phyloP scores from a whole-genome alignment of 2,888 invertebrate species.

The Dicranocentrus wangi region DNA sequence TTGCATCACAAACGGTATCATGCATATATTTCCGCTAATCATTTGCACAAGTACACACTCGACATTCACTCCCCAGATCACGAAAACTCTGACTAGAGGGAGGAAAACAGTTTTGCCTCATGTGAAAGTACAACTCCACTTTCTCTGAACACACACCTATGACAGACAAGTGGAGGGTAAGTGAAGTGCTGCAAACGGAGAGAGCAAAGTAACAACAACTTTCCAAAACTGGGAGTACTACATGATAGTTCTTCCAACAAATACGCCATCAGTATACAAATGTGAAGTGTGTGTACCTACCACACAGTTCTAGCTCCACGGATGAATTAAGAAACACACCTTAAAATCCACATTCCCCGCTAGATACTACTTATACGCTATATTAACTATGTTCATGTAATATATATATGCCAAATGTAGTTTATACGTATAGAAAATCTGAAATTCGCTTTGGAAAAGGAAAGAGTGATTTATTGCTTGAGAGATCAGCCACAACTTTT shows the following conservation, averaged over 20 bases:
- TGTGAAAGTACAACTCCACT: not conserved
- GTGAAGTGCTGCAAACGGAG: not conserved
- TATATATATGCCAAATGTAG: not conserved
- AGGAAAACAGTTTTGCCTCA: not conserved
- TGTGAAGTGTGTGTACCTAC: not conserved
- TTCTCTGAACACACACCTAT: slow-evolving; percentile 3
- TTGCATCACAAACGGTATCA: slow-evolving; percentile 11
- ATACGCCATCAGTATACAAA: not conserved
- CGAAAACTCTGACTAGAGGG: not conserved
- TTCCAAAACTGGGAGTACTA: not conserved
- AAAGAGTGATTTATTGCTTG: slow-evolving; percentile 59
- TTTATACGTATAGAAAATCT: slow-evolving; percentile 19
- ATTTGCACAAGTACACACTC: not conserved
- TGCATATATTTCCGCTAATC: not conserved
- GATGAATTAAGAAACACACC: slow-evolving; percentile 19
- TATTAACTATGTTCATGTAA: not conserved
- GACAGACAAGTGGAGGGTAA: slow-evolving; percentile 1
- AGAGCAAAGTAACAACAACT: slow-evolving; percentile 13
- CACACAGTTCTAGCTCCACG: not conserved
- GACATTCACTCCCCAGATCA: not conserved
- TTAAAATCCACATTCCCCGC: not conserved
- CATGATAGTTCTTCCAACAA: not conserved
- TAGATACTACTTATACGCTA: not conserved
- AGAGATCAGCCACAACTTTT: slow-evolving; percentile 61
- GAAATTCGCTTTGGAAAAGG: slow-evolving; percentile 35